Base-by-base conservation (phyloP, 2,888 invertebrate species). In the Ischnus inquisitorius region DNA sequence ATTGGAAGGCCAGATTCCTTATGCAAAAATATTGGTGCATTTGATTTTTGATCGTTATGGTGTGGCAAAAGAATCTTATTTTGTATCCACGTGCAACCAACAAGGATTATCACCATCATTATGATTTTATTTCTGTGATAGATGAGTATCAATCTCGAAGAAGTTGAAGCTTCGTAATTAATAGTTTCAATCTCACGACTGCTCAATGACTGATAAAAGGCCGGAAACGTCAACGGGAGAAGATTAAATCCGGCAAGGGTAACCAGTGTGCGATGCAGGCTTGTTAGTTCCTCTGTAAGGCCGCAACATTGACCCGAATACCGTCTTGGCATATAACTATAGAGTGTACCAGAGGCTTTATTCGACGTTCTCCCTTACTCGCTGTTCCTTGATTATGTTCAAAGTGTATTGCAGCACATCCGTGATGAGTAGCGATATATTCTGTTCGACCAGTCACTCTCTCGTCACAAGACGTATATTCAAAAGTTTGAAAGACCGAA, bases 241-340 rank as follows among this genome's bases (percentile, higher is more conserved):
- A 39, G 64, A 83, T 86, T 69, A 81, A 83, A 88, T 83, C 72
- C 57, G 84, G 86, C 92, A 92, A 92, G 92, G 92, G 86, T 88
- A 91, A 91, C 92, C 81, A 43, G 84, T 84, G 48, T 43, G 62
- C 34, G 10, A 22, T 57, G 34, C 67, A 85, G 74, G 88, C 64
- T 75, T 60, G 65, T 78, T 78, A 54, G 22, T 64, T 76, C 77
- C 74, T 83, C 87, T 86, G 84, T 87, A 89, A 92, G 92, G 91
- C 88, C 90, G 85, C 82, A 89, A 91, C 92, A 92, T 92, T 92
- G 92, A 90, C 92, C 92, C 84, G 84, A 87, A 91, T 92, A 87
- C 87, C 84, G 25, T 48, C 74, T 39, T 77, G 19, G 72, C 65
- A 78, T 79, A 39, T 22, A 14, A 79, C 68, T 67, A 51, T 72